Conservation (phyloP, 2,888 invertebrate species). For the Drosophila diplacantha region DNA sequence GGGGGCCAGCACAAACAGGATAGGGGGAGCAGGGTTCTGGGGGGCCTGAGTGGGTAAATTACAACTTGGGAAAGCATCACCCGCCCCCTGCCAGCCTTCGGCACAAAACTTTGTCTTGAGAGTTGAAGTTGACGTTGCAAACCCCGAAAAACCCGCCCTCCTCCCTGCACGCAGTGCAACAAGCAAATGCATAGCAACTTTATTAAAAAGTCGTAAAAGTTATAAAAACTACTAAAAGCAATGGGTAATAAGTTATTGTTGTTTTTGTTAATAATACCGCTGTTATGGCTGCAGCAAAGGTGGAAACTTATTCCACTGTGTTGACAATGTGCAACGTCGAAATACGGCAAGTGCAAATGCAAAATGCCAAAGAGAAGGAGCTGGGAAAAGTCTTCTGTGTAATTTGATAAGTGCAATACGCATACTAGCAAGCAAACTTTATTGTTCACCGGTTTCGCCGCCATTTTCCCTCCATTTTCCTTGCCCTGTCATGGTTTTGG, state of each 20-base stretch:
- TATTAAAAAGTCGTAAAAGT: conserved; percentile 72
- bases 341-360: conserved; percentile 30
- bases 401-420: conserved; percentile 44
- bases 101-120: conserved; percentile 63
- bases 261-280: conserved; percentile 44
- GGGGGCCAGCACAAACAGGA: background rate
- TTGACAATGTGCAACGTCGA: conserved; percentile 38
- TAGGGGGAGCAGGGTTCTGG: background rate
- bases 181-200: conserved; percentile 69
- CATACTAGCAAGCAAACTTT: conserved; percentile 22
- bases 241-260: conserved; percentile 68
- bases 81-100: conserved; percentile 21
- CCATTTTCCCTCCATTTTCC: background rate
- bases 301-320: conserved; percentile 32
- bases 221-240: conserved; percentile 70
- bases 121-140: conserved; percentile 33
- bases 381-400: conserved; percentile 18
- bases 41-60: conserved; percentile 26
- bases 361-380: conserved; percentile 10
- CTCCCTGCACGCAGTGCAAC: conserved; percentile 34
- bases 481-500: conserved; percentile 1
- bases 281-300: conserved; percentile 22
- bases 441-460: conserved; percentile 20
- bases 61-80: conserved; percentile 24
- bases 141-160: conserved; percentile 12